A percentile compares a stretch with the other conserved stretches of the same genome.
These are phyloP conservation scores for Plotosus lineatus DNA, from an alignment of 2,113 vertebrate genomes.

Conservation along the genomic window DNA sequence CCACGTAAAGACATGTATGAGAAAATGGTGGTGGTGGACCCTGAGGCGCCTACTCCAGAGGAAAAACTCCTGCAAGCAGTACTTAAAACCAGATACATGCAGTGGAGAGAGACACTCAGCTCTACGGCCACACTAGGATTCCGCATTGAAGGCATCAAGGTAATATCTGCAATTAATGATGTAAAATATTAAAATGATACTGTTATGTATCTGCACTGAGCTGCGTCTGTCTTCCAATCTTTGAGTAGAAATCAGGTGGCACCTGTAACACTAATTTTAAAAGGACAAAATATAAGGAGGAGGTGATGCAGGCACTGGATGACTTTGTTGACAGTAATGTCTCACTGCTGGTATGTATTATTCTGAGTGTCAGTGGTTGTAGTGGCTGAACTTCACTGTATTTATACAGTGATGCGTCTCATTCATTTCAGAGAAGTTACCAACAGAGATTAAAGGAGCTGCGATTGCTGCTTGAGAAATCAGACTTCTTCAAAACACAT, in stretches of 20 bases:
- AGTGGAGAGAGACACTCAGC: conserved; percentile 84
- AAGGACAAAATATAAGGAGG: conserved; percentile 77
- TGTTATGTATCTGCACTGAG: background rate
- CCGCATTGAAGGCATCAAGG: conserved; percentile 84
- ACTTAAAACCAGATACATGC: conserved; percentile 86
- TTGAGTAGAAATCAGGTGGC: conserved; percentile 75
- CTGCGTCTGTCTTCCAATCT: background rate
- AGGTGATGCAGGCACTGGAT: conserved; percentile 73
- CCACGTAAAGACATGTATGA: conserved; percentile 83
- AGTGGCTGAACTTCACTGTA: background rate
- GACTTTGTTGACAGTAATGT: conserved; percentile 78
- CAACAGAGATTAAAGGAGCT: conserved; percentile 74
- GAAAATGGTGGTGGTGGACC: conserved; percentile 85
- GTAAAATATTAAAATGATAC: background rate
- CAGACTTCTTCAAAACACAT: conserved; percentile 80
- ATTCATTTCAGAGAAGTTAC: conserved; percentile 70
- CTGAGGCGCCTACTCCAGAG: conserved; percentile 73
- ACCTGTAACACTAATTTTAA: conserved; percentile 85
- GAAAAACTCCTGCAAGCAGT: conserved; percentile 74
- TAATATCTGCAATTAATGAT: background rate
- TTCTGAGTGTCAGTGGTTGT: background rate
- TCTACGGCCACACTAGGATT: conserved; percentile 84
- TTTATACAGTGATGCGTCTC: background rate
- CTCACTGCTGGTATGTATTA: conserved; percentile 72
- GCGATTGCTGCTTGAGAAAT: conserved; percentile 72